Conservation (phyloP, 1,140 invertebrate species). For the Vanessa atalanta region DNA sequence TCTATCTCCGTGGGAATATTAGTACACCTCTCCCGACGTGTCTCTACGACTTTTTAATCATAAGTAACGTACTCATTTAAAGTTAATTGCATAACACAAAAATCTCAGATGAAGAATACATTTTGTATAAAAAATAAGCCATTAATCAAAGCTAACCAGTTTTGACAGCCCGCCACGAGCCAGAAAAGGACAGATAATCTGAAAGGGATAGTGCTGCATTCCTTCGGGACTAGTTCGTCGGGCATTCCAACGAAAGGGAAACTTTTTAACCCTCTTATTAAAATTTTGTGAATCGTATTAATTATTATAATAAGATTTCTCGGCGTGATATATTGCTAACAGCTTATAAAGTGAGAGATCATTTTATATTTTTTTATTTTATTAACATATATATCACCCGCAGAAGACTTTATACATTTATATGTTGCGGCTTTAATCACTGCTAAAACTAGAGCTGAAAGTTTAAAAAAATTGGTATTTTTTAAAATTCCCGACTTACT, state of each 20-base stretch:
- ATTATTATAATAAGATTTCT: conserved; percentile 52
- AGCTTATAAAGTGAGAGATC: conserved; percentile 40
- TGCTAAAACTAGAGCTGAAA: not conserved
- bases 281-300: conserved; percentile 55
- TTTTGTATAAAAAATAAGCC: conserved; percentile 56
- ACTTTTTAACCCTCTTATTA: conserved; percentile 64
- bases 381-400: not conserved
- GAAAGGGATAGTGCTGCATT: conserved; percentile 67
- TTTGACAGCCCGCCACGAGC: conserved; percentile 43
- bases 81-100: conserved; percentile 56
- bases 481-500: not conserved
- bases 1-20: conserved; percentile 4
- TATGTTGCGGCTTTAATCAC: no score
- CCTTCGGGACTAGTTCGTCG: conserved; percentile 53
- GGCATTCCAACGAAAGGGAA: conserved; percentile 69
- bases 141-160: conserved; percentile 75
- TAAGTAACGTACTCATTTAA: conserved; percentile 8
- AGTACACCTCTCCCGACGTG: not conserved
- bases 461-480: not conserved
- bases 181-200: conserved; percentile 48
- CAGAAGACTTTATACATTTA: not conserved
- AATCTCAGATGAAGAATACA: conserved; percentile 29
- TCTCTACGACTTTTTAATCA: conserved; percentile 13
- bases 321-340: conserved; percentile 43
- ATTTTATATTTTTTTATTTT: conserved; percentile 17